Evolutionary conservation across 1,140 invertebrate species (phyloP), one percentile per base, ranked within the genome.

Genomic region (Macrostomum lignano): DNA sequence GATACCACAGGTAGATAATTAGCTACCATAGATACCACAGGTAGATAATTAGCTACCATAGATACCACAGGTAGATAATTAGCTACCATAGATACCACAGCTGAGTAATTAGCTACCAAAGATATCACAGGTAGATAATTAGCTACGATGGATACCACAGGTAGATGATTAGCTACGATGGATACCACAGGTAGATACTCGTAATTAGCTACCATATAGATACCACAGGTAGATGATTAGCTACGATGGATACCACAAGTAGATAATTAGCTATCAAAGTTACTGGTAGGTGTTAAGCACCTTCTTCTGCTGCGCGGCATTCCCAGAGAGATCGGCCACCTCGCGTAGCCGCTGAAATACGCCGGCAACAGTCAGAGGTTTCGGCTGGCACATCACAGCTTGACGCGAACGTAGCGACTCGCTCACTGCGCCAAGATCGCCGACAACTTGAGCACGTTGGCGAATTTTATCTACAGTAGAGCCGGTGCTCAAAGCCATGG

Each of bases 401-500:
- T 33, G 14, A 19, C 4, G 31, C 7, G 21, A 33, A 23, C 9
- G 17, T 19, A 19, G 19, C 17, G 10, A 38, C 22, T 33, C 7
- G 23, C n/a, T 15, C 13, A 32, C 21, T 35, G 7, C 9, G 6
- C 21, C 33, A 29, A 35, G 15, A 15, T 35, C 26, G 6, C 21
- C 10, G 5, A 28, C 7, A 35, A 19, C 17, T n/a, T 30, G 23
- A 5, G 31, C 11, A 7, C 31, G 9, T 5, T 13, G 7, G 10
- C n/a, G 7, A 26, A 28, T 26, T 14, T 32, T 13, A 21, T 17
- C n/a, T 7, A 32, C 10, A 6, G 15, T 32, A 10, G 7, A 13
- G 55, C 82, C 82, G 25, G 81, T 91, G 26, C 75, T 71, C 52
- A 82, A 73, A 15, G 76, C 78, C 30, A 96, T 72, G 0, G 82